phyloP scores from a whole-genome alignment of 92 coral and sea anemone species.

The Actinernus sp. region DNA sequence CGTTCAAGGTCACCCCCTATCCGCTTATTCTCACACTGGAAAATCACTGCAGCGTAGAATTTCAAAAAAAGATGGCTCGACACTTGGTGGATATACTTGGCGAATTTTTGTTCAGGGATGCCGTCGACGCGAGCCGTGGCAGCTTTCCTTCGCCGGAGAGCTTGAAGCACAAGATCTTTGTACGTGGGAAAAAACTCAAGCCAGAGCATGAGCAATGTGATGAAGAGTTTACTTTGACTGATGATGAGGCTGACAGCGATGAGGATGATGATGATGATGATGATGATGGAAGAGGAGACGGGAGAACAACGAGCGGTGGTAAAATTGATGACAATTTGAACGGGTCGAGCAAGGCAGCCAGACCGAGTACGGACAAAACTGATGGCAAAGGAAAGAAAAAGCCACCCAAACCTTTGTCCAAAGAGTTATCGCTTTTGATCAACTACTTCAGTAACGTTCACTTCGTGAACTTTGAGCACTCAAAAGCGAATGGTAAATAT shows the following conservation, averaged over 20 bases:
- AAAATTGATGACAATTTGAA: neutral
- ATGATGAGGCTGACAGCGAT: conserved; percentile 27
- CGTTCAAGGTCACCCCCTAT: conserved; percentile 68
- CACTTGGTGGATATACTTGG: conserved; percentile 43
- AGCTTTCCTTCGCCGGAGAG: conserved; percentile 71
- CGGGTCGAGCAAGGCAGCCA: neutral
- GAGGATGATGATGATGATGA: conserved; percentile 36
- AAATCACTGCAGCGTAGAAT: conserved; percentile 72
- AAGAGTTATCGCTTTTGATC: conserved; percentile 67
- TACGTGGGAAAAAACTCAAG: conserved; percentile 54
- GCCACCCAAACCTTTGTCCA: conserved; percentile 52
- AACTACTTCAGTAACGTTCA: conserved; percentile 63
- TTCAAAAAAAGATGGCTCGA: conserved; percentile 70
- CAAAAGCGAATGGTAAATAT: conserved; percentile 42
- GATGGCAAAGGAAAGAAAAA: conserved; percentile 9
- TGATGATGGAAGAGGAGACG: neutral
- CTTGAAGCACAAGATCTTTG: conserved; percentile 69
- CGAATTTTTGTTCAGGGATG: conserved; percentile 39
- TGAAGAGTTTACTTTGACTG: conserved; percentile 36
- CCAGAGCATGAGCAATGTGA: conserved; percentile 48
- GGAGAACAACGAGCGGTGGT: neutral
- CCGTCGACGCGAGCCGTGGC: conserved; percentile 22
- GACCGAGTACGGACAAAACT: neutral
- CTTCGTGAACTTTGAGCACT: conserved; percentile 48
- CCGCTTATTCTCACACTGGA: conserved; percentile 73